Base-by-base conservation (phyloP, 30 jellyfish, hydroid and myxozoan species). In the Aurelia sp. region DNA sequence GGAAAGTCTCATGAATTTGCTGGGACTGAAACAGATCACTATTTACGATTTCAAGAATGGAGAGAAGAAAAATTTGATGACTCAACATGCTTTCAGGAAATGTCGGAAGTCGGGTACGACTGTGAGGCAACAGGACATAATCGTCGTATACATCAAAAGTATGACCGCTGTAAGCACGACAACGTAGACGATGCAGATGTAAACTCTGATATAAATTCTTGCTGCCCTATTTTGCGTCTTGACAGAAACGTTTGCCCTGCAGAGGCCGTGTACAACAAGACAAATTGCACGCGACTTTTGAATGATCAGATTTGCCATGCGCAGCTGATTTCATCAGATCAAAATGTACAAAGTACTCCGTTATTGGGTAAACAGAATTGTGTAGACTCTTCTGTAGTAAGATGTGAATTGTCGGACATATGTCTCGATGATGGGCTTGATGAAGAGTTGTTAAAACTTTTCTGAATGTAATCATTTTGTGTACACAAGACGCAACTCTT, bases 371-470 rank as follows among this genome's bases (percentile, higher is more conserved):
- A 40, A 3, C 52, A 33, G 20, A 20, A 64, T 17, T 30, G 80
- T 33, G 41, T 15, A 13, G 72, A 21, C 61, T 44, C 55, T 16
- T 79, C 89, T 21, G 18, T 70, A 24, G 38, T 79, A 21, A 63
- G 89, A 63, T 63, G 89, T 48, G 89, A 79, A 35, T 55, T 79
- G 17, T 79, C 89, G 16, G 80, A 64, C 13, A 12, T 79, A 38
- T 18, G 17, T 63, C 80, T 79, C 47, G 89, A 79, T 63, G 77
- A 63, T 62, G 80, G 24, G 27, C 27, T 79, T 18, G 89, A 79
- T 35, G 89, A 79, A 12, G 89, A 79, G 58, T 30, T 63, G 59
- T 11, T 79, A 40, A 79, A 79, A 9, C 24, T 57, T 17, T 12
- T 20, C 66, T 76, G 78, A 44, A 44, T 44, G 15, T 44, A 44